These are phyloP conservation scores for Sebastes trivittatus DNA, from an alignment of 2,797 vertebrate species.

Conservation along the genomic window DNA sequence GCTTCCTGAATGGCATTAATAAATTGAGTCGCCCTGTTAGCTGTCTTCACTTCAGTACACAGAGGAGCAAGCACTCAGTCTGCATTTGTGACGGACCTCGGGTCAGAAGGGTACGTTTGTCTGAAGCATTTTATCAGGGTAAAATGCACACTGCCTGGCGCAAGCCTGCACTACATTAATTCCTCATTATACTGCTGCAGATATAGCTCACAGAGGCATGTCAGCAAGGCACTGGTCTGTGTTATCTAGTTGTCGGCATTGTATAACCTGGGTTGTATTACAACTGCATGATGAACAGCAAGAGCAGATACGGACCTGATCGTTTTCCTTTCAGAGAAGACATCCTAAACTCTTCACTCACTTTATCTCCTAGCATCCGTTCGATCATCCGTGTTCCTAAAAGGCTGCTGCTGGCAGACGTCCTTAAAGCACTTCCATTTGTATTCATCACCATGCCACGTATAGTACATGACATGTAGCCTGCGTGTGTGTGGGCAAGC, in stretches of 20 bases:
- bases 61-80: constrained; percentile 32
- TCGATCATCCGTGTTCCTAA: neutral
- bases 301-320: neutral
- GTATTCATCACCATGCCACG: constrained; percentile 1
- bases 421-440: constrained; percentile 9
- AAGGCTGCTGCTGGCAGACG: neutral
- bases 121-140: constrained; percentile 40
- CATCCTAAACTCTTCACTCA: constrained; percentile 2
- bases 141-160: constrained; percentile 20
- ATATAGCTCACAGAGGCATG: constrained; percentile 1
- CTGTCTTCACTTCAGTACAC: constrained; percentile 53
- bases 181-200: constrained; percentile 23
- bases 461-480: neutral
- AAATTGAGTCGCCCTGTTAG: constrained; percentile 58
- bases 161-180: constrained; percentile 10
- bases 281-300: neutral
- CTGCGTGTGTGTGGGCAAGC: neutral
- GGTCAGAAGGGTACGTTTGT: constrained; percentile 40
- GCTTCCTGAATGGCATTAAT: constrained; percentile 76
- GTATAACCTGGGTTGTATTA: neutral
- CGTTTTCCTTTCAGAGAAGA: neutral
- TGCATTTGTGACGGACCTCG: constrained; percentile 27
- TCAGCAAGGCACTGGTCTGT: neutral
- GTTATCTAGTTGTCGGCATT: neutral
- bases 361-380: neutral